Conservation (phyloP, 1,140 invertebrate species). For the Drosophila bipectinata region DNA sequence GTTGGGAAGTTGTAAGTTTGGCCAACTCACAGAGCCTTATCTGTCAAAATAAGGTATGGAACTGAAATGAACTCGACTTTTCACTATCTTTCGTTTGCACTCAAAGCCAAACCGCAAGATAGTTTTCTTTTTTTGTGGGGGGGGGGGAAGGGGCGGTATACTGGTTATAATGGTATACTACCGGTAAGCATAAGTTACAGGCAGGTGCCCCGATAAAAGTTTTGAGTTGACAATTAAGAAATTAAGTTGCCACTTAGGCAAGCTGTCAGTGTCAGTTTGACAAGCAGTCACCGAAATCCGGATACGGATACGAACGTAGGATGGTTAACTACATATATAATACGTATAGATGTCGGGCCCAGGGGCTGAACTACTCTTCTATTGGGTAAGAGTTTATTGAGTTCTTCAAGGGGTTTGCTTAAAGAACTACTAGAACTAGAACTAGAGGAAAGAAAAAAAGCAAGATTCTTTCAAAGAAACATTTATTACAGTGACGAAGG, state of each 20-base stretch:
- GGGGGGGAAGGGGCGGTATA: background rate
- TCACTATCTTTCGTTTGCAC: conserved; percentile 35
- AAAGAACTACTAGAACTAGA: too few relatives aligned
- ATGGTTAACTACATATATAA: background rate
- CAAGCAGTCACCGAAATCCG: conserved; percentile 61
- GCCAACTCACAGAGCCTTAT: conserved; percentile 6
- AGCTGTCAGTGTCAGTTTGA: conserved; percentile 82
- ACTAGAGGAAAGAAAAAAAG: too few relatives aligned
- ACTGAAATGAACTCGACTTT: conserved; percentile 40
- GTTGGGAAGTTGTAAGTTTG: conserved; percentile 30
- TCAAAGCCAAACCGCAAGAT: conserved; percentile 61
- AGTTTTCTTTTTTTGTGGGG: conserved; percentile 34
- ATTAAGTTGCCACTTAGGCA: conserved; percentile 84
- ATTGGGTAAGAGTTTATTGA: background rate
- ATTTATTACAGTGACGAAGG: too few relatives aligned
- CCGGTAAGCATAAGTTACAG: conserved; percentile 33
- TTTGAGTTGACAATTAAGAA: conserved; percentile 84
- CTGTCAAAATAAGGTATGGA: conserved; percentile 33
- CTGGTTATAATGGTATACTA: too few relatives aligned
- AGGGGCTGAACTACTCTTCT: background rate
- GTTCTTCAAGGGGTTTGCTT: too few relatives aligned
- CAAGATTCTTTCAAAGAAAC: too few relatives aligned
- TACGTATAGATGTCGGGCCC: background rate
- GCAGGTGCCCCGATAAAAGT: conserved; percentile 75
- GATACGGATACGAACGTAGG: conserved; percentile 1